Conservation (phyloP, 2,888 invertebrate species). For the Eristalinus sepulchralis region DNA sequence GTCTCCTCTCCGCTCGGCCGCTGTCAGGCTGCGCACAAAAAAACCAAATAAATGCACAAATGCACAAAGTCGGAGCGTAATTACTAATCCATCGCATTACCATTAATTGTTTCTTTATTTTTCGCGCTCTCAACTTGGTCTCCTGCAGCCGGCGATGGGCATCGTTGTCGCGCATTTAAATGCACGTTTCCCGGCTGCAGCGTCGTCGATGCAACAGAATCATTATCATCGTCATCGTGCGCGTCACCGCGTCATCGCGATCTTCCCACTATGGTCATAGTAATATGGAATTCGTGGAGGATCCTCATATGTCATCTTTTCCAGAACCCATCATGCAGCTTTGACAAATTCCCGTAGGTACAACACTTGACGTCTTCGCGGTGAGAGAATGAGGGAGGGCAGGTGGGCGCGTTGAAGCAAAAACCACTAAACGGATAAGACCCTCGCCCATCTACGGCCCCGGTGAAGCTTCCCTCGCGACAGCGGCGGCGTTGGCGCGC, state of each 20-base stretch:
- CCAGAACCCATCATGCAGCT: slow-evolving; percentile 73
- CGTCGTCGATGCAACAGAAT: slow-evolving; percentile 36
- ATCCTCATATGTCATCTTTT: slow-evolving; percentile 74
- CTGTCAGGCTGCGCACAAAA: not conserved
- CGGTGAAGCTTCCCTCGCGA: slow-evolving; percentile 37
- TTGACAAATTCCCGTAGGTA: slow-evolving; percentile 74
- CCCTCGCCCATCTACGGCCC: slow-evolving; percentile 19
- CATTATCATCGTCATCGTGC: slow-evolving; percentile 32
- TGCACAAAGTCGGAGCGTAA: slow-evolving; percentile 65
- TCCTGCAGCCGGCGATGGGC: slow-evolving; percentile 33
- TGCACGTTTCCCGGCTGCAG: slow-evolving; percentile 32
- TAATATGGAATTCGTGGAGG: slow-evolving; percentile 72
- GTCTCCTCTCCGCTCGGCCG: not conserved
- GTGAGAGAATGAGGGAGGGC: not conserved
- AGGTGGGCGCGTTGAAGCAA: slow-evolving; percentile 1
- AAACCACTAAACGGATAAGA: slow-evolving; percentile 21
- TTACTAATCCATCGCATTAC: slow-evolving; percentile 71
- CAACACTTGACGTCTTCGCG: slow-evolving; percentile 6
- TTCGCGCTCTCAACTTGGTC: slow-evolving; percentile 62
- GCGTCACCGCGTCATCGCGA: slow-evolving; percentile 65
- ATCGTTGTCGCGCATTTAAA: slow-evolving; percentile 66
- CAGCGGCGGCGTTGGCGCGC: slow-evolving; percentile 48
- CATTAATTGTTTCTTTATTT: slow-evolving; percentile 71
- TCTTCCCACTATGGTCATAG: slow-evolving; percentile 72
- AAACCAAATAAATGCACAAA: slow-evolving; percentile 59